Evolutionary conservation across 1,140 invertebrate species (phyloP).

Genomic region (Papilio machaon): DNA sequence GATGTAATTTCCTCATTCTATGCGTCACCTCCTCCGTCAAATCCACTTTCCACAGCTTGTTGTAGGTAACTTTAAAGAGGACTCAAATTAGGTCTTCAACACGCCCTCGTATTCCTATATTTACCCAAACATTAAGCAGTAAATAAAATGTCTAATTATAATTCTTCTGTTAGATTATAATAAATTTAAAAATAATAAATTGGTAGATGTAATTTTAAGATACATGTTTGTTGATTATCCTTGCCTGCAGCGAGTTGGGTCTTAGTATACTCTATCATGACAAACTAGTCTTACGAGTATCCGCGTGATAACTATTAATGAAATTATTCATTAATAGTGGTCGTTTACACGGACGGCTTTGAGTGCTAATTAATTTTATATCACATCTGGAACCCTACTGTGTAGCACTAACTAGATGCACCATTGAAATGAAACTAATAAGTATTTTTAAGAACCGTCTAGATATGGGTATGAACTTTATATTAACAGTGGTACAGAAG

Average conservation of each 20-base stretch:
- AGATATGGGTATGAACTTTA: not conserved
- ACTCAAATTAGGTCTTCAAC: too few relatives aligned
- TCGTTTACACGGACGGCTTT: slow-evolving; percentile 6
- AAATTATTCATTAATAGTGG: not conserved
- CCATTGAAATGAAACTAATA: not conserved
- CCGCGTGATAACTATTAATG: not conserved
- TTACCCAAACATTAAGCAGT: too few relatives aligned
- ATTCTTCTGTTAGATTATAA: not conserved
- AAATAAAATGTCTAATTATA: too few relatives aligned
- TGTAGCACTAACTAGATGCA: not conserved
- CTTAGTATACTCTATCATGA: not conserved
- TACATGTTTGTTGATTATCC: not conserved
- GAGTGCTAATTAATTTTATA: slow-evolving; percentile 8
- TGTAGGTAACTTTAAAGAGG: too few relatives aligned
- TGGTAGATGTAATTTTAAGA: not conserved
- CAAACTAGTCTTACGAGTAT: not conserved
- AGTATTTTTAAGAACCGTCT: not conserved
- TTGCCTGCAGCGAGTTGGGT: not conserved
- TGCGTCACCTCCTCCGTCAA: too few relatives aligned
- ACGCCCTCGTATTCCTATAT: too few relatives aligned
- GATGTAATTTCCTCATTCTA: too few relatives aligned
- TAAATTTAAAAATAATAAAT: not conserved
- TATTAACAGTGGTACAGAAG: not conserved
- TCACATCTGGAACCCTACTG: slow-evolving; percentile 6
- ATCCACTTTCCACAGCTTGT: too few relatives aligned